Conservation (phyloP, 2,888 invertebrate species). For the Andricus quercusramuli region DNA sequence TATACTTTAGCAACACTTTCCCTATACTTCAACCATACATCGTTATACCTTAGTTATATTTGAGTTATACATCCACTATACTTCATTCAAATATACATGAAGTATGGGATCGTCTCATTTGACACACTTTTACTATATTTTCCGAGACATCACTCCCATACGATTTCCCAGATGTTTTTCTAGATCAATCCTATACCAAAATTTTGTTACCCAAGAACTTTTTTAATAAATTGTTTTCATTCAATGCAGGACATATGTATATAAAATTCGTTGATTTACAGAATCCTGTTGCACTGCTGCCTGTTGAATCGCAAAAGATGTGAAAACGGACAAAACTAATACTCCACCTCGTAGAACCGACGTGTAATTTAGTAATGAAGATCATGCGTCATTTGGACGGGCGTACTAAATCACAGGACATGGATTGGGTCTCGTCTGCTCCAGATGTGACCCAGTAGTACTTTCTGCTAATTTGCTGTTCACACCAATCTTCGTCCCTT, state of each 20-base stretch:
- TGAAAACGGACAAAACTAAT: slow-evolving; percentile 14
- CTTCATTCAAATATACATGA: too few species aligned
- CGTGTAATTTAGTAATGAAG: slow-evolving; percentile 73
- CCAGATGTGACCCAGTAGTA: slow-evolving; percentile 73
- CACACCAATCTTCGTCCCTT: slow-evolving; percentile 46
- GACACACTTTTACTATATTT: too few species aligned
- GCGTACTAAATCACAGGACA: slow-evolving; percentile 70
- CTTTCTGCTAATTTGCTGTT: slow-evolving; percentile 71
- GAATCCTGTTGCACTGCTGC: background rate
- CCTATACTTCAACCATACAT: too few species aligned
- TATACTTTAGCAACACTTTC: too few species aligned
- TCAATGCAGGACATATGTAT: background rate
- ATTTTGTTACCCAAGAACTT: too few species aligned
- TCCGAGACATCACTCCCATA: too few species aligned
- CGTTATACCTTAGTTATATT: too few species aligned
- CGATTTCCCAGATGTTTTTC: too few species aligned
- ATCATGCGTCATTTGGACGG: slow-evolving; percentile 66
- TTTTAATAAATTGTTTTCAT: too few species aligned
- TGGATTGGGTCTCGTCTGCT: slow-evolving; percentile 69
- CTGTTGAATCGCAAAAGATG: slow-evolving; percentile 26
- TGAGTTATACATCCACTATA: too few species aligned
- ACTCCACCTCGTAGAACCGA: slow-evolving; percentile 29
- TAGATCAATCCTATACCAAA: too few species aligned
- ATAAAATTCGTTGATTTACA: background rate
- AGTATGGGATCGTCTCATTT: too few species aligned